These are phyloP conservation scores for Epizoanthus fatuus DNA, from an alignment of 92 coral and sea anemone genomes.

Conservation along the genomic window DNA sequence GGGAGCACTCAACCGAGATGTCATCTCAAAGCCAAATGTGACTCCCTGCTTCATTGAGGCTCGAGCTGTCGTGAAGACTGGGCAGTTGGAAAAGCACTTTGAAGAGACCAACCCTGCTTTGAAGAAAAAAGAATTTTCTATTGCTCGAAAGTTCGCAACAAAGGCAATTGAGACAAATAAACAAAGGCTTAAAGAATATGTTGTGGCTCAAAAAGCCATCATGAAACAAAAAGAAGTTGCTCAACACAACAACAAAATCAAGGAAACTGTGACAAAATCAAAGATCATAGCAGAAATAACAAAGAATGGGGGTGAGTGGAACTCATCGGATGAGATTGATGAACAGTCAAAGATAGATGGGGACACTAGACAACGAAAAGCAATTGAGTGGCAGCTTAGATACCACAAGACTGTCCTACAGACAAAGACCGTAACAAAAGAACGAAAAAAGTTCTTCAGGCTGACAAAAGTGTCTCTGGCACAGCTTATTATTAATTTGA, in stretches of 20 bases:
- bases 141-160: constrained; percentile 27
- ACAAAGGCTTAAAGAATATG: constrained; percentile 24
- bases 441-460: too few species aligned
- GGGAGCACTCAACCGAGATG: constrained; percentile 21
- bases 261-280: constrained; percentile 12
- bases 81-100: constrained; percentile 27
- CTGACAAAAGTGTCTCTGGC: too few species aligned
- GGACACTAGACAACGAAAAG: neutral
- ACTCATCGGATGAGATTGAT: constrained; percentile 17
- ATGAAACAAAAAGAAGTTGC: constrained; percentile 29
- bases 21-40: constrained; percentile 3
- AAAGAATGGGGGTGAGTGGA: constrained; percentile 30
- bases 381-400: constrained; percentile 17
- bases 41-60: constrained; percentile 22
- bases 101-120: constrained; percentile 22
- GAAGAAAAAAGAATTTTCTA: constrained; percentile 21
- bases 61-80: constrained; percentile 13
- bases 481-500: too few species aligned
- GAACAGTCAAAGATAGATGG: constrained; percentile 19
- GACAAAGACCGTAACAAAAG: neutral
- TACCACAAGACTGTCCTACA: constrained; percentile 22
- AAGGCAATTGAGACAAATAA: constrained; percentile 18
- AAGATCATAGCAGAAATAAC: constrained; percentile 22
- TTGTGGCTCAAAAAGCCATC: constrained; percentile 8
- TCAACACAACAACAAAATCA: constrained; percentile 18